Evolutionary conservation across 2,797 vertebrate genomes (phyloP).

Genomic region (Peromyscus aztecus): DNA sequence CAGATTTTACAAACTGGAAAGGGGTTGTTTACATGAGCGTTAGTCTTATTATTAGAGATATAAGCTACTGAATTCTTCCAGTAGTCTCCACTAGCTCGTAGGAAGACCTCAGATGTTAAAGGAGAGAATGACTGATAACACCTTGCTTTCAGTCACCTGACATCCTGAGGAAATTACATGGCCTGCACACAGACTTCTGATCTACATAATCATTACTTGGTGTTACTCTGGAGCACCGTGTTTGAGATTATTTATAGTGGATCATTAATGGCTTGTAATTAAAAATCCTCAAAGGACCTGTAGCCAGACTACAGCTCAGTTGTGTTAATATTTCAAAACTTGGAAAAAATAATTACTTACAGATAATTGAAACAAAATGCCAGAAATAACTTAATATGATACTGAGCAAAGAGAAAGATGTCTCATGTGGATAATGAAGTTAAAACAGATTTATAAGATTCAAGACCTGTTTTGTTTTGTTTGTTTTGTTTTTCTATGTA

Average conservation of each 20-base stretch:
- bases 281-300: not conserved
- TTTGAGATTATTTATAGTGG: not conserved
- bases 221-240: not conserved
- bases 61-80: not conserved
- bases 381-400: not conserved
- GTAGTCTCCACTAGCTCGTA: not conserved
- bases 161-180: not conserved
- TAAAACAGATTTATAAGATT: not conserved
- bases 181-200: not conserved
- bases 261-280: not conserved
- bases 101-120: not conserved
- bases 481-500: too few relatives aligned
- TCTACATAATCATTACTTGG: too few relatives aligned
- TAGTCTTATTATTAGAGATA: not conserved
- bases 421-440: not conserved
- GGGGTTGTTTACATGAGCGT: not conserved
- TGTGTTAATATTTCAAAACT: not conserved
- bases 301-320: not conserved
- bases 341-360: not conserved
- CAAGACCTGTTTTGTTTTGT: not conserved
- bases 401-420: not conserved
- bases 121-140: rapidly evolving
- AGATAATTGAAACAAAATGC: not conserved
- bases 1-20: not conserved
- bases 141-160: not conserved